Conservation (phyloP, 2,113 vertebrate genomes). For the Gallinago jamesoni region DNA sequence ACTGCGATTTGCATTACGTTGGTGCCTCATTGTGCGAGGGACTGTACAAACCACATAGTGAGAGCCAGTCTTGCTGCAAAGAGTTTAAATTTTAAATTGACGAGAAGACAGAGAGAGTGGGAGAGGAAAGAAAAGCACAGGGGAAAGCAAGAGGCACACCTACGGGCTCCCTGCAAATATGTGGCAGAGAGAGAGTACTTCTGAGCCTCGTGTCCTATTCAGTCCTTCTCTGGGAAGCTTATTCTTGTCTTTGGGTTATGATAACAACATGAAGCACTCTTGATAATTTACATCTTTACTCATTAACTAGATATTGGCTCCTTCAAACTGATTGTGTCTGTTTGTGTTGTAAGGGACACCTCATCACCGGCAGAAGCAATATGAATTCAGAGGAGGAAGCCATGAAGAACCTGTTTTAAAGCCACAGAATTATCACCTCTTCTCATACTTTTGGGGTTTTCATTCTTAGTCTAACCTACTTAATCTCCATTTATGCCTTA, state of each 20-base stretch:
- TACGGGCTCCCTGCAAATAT: background rate
- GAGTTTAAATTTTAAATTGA: slow-evolving; percentile 28
- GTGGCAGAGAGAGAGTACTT: background rate
- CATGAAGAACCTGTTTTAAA: background rate
- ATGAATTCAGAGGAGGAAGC: background rate
- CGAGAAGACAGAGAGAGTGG: background rate
- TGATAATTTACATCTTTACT: slow-evolving; percentile 2
- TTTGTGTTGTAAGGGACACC: background rate
- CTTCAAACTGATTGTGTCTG: background rate
- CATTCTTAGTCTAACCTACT: slow-evolving; percentile 3
- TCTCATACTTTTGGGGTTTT: background rate
- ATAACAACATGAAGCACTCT: background rate
- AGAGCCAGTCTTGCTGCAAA: background rate
- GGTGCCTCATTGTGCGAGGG: background rate
- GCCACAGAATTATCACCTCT: background rate
- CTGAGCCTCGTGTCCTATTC: background rate
- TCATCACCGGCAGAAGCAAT: background rate
- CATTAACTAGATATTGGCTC: background rate
- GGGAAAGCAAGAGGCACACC: background rate
- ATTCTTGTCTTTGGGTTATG: background rate
- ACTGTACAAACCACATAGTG: background rate
- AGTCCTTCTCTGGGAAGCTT: background rate
- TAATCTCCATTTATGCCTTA: slow-evolving; percentile 21
- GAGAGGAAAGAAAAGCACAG: background rate
- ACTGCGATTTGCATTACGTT: slow-evolving; percentile 44